Percentiles rank a stretch among this genome's conserved stretches.
Conservation (phyloP, 1,140 invertebrate species). For the Drosophila leontia region DNA sequence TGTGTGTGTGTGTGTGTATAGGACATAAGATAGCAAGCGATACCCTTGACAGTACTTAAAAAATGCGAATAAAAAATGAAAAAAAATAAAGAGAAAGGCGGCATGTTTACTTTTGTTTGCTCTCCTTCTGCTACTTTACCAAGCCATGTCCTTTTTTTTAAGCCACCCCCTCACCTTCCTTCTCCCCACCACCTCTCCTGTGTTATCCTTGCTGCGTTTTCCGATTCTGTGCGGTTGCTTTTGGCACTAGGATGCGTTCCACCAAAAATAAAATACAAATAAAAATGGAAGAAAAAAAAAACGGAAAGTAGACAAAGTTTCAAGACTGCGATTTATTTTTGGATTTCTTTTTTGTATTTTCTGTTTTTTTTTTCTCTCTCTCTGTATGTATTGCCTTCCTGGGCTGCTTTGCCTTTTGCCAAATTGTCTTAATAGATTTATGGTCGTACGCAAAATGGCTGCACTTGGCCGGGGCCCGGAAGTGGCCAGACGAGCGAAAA, state of each 20-base stretch:
- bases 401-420: constrained; percentile 54
- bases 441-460: constrained; percentile 79
- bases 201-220: constrained; percentile 57
- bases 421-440: constrained; percentile 83
- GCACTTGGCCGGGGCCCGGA: constrained; percentile 67
- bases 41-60: constrained; percentile 83
- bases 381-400: constrained; percentile 11
- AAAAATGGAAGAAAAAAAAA: constrained; percentile 2
- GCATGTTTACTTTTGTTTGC: constrained; percentile 72
- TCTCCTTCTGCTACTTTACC: constrained; percentile 8
- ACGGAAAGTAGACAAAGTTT: constrained; percentile 37
- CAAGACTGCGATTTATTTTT: constrained; percentile 10
- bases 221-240: constrained; percentile 52
- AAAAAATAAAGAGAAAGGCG: constrained; percentile 50
- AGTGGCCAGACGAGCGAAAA: constrained; percentile 22
- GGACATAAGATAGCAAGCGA: constrained; percentile 76
- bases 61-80: constrained; percentile 47
- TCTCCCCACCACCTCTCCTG: background rate
- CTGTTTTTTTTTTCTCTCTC: constrained; percentile 5
- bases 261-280: constrained; percentile 38
- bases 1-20: constrained; percentile 39
- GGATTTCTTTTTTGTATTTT: background rate
- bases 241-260: constrained; percentile 30
- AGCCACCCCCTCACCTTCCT: too few relatives aligned
- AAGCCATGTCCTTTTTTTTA: constrained; percentile 5